Evolutionary conservation across 1,140 invertebrate genomes (phyloP).

Genomic region (Drosophila aff.): DNA sequence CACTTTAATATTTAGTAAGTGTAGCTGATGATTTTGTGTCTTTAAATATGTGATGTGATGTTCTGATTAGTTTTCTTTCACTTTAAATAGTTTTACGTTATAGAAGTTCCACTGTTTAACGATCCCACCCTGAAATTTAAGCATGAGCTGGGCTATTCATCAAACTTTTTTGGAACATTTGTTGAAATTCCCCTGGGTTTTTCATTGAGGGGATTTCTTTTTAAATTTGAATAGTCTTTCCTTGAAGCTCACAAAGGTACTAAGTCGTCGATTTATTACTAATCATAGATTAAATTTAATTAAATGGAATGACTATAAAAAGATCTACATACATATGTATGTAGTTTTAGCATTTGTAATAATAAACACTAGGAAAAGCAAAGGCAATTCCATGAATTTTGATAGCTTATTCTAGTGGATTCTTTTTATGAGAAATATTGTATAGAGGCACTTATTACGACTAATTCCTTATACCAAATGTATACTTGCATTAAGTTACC

Average conservation of each 20-base stretch:
- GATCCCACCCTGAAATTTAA: constrained; percentile 17
- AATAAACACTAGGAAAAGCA: neutral
- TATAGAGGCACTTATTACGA: neutral
- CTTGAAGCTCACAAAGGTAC: too few species aligned
- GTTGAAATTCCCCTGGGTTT: constrained; percentile 6
- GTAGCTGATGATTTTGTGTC: neutral
- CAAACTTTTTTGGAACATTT: constrained; percentile 18
- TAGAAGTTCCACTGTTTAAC: neutral
- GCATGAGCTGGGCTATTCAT: constrained; percentile 12
- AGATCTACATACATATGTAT: too few species aligned
- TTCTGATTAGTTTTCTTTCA: neutral
- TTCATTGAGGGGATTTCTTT: neutral
- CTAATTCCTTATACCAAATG: neutral
- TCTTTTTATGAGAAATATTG: neutral
- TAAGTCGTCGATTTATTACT: neutral
- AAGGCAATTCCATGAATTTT: neutral
- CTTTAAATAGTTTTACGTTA: neutral
- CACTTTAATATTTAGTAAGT: neutral
- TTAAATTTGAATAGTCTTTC: neutral
- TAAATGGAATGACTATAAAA: neutral
- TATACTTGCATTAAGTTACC: neutral
- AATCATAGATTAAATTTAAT: neutral
- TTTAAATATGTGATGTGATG: neutral
- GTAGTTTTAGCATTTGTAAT: neutral
- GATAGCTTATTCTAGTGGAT: too few species aligned